Evolutionary conservation across 2,888 invertebrate genomes (phyloP), one percentile per base, ranked within the genome.

Genomic region (Dione vanillae): DNA sequence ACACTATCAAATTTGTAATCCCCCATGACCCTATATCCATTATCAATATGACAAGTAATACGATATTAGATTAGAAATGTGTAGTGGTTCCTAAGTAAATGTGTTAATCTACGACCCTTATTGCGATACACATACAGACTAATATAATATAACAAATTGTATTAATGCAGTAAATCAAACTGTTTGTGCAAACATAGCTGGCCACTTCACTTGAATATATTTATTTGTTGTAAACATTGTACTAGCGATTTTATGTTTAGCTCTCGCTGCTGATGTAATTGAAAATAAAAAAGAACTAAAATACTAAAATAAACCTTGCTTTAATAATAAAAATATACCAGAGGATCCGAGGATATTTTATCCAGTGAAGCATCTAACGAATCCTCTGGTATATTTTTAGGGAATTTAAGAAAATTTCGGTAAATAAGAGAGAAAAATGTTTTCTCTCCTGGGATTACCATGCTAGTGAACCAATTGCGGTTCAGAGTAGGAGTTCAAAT

Each of bases 1-100:
- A 71, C 64, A 75, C 64, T 75, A 75, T 77, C 76, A 76, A 76
- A 74, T 78, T 77, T 72, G 76, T 75, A 74, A 75, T 77, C 76
- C 77, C 75, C 72, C 75, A 71, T 76, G 77, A 71, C 74, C 73
- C 58, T 64, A 69, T 74, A 74, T 77, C 75, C 71, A 73, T 76
- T 76, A 76, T 75, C 71, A 74, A 75, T 76, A 72, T 70, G 73
- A 74, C 74, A 73, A 59, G 73, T 73, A 71, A 76, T 75, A 72
- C 54, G 66, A 65, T 77, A 77, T 74, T 73, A 74, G 75, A 74
- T 74, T 76, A 72, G 62, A 64, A 67, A 68, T 74, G 51, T 65
- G 62, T 52, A 59, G 70, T 69, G 41, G 56, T 64, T 64, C 51
- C 64, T 51, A 67, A 40, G 56, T 69, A 65, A 65, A 54, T 47